These are phyloP conservation scores for Drosophila gunungcola DNA, from an alignment of 1,140 invertebrate genomes.

Conservation along the genomic window DNA sequence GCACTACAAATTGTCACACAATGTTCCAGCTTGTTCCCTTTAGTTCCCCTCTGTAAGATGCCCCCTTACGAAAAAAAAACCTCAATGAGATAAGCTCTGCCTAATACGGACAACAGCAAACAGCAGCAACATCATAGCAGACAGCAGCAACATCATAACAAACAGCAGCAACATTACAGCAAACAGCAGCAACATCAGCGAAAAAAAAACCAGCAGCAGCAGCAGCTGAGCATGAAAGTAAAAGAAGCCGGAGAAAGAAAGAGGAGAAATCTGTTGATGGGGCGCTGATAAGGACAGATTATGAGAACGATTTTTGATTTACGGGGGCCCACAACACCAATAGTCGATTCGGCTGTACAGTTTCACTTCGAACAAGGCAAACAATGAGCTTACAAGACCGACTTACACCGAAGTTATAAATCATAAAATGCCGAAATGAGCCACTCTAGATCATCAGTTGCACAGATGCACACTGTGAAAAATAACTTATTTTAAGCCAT, in stretches of 20 bases:
- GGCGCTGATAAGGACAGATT: slow-evolving; percentile 33
- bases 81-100: slow-evolving; percentile 33
- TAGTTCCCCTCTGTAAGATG: not conserved
- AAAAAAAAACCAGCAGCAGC: not conserved
- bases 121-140: slow-evolving; percentile 1
- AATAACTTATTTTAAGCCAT: too few species aligned
- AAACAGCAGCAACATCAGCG: not conserved
- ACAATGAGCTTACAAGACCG: slow-evolving; percentile 1
- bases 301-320: slow-evolving; percentile 42
- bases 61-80: slow-evolving; percentile 4
- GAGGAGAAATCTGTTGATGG: slow-evolving; percentile 29
- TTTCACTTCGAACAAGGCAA: not conserved
- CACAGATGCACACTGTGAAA: too few species aligned
- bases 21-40: slow-evolving; percentile 24
- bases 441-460: not conserved
- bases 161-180: slow-evolving; percentile 1
- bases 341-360: not conserved
- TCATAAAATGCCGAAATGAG: not conserved
- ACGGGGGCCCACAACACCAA: slow-evolving; percentile 2
- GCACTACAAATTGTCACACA: slow-evolving; percentile 69
- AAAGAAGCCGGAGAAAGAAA: slow-evolving; percentile 10
- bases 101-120: slow-evolving; percentile 30
- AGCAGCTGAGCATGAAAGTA: slow-evolving; percentile 15
- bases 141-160: not conserved
- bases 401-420: slow-evolving; percentile 1